phyloP scores from a whole-genome alignment of 2,888 invertebrate genomes.

The Pristionchus japonicus region DNA sequence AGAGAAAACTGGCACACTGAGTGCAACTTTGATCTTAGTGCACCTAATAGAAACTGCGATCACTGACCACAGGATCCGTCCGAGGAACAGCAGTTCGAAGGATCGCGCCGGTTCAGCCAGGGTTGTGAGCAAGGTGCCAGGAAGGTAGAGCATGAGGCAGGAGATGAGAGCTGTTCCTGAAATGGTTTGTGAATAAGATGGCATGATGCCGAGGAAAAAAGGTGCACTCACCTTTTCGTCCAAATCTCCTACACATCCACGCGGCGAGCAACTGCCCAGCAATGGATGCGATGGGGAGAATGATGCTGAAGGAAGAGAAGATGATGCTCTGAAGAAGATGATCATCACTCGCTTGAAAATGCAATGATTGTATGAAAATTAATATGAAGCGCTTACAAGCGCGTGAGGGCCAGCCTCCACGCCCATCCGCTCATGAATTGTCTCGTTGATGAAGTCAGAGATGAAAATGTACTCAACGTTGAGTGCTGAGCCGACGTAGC shows the following conservation, averaged over 20 bases:
- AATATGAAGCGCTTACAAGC: conserved; percentile 51
- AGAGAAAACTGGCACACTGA: too few relatives aligned
- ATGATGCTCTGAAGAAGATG: conserved; percentile 60
- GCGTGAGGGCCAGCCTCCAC: conserved; percentile 54
- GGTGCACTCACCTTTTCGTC: conserved; percentile 45
- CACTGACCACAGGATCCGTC: conserved; percentile 61
- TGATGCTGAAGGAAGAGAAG: conserved; percentile 63
- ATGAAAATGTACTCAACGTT: conserved; percentile 65
- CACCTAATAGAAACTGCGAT: too few relatives aligned
- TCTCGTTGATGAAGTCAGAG: conserved; percentile 62
- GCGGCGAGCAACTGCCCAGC: conserved; percentile 65
- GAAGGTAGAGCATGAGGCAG: neutral
- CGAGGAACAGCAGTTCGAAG: conserved; percentile 61
- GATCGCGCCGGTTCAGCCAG: neutral
- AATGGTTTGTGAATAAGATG: neutral
- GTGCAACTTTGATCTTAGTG: too few relatives aligned
- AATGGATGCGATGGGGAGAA: conserved; percentile 64
- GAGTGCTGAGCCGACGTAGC: conserved; percentile 65
- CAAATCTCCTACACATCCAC: conserved; percentile 56
- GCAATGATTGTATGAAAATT: neutral
- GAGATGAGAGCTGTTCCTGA: conserved; percentile 26
- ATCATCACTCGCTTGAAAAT: too few relatives aligned
- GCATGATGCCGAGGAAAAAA: neutral
- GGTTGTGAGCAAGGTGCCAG: conserved; percentile 27
- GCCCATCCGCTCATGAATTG: conserved; percentile 56